Evolutionary conservation across 2,888 invertebrate genomes (phyloP).

Genomic region (Eudemis profundana): DNA sequence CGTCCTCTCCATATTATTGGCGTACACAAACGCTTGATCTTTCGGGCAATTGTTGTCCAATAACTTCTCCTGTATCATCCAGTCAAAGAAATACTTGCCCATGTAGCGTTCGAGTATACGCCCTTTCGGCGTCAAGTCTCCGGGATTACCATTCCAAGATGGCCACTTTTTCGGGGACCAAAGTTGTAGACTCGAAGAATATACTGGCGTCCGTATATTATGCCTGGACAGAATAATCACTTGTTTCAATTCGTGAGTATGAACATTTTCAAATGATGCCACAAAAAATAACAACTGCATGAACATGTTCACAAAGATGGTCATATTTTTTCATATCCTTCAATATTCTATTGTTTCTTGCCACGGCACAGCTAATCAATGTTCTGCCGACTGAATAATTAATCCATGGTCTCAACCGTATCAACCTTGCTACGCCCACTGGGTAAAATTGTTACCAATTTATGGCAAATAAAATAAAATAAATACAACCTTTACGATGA

Average conservation of each 20-base stretch:
- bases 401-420: no score
- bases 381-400: no score
- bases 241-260: constrained; percentile 17
- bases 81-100: constrained; percentile 65
- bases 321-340: no score
- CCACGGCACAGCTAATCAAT: no score
- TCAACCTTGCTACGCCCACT: no score
- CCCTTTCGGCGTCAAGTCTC: constrained; percentile 68
- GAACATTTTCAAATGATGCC: no score
- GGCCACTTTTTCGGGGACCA: constrained; percentile 21
- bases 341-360: no score
- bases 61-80: constrained; percentile 60
- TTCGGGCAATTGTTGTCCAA: constrained; percentile 55
- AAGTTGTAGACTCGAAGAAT: background rate
- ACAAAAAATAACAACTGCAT: no score
- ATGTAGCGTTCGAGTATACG: constrained; percentile 64
- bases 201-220: constrained; percentile 14
- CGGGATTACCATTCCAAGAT: constrained; percentile 38
- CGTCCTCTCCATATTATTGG: constrained; percentile 68
- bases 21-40: constrained; percentile 61
- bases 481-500: no score
- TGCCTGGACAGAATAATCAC: constrained; percentile 24
- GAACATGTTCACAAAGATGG: no score
- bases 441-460: no score
- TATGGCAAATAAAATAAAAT: no score